A percentile compares a stretch with the other conserved stretches of the same genome.
Conservation (phyloP, 2,113 vertebrate species). For the Monopterus albus region DNA sequence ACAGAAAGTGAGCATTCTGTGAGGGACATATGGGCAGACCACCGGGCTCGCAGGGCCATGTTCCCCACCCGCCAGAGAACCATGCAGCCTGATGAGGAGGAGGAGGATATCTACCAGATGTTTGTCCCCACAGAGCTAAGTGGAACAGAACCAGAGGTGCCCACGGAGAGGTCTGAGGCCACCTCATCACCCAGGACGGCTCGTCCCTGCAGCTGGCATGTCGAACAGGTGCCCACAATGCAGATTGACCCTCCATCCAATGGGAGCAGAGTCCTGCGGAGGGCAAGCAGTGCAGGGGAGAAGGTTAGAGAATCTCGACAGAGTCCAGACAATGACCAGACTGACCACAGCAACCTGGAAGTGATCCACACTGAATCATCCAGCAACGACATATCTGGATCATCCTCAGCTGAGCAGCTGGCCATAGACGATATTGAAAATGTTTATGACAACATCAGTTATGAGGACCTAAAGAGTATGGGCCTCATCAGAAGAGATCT, state of each 20-base stretch:
- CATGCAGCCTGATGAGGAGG: conserved; percentile 88
- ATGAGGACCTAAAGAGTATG: conserved; percentile 95
- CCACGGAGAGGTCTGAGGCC: conserved; percentile 55
- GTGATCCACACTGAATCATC: conserved; percentile 81
- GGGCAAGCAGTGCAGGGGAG: conserved; percentile 94
- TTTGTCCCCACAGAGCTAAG: conserved; percentile 87
- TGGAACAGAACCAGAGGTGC: conserved; percentile 79
- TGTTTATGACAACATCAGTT: conserved; percentile 97
- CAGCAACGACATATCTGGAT: conserved; percentile 81
- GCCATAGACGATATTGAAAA: conserved; percentile 93
- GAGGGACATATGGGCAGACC: conserved; percentile 93
- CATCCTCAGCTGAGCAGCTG: conserved; percentile 89
- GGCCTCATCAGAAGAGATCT: conserved; percentile 86
- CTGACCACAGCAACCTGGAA: conserved; percentile 57
- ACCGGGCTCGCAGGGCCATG: conserved; percentile 90
- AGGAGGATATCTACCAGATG: conserved; percentile 96
- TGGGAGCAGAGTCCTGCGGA: conserved; percentile 83
- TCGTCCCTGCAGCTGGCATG: conserved; percentile 94
- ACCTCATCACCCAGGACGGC: conserved; percentile 69
- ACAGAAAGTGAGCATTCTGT: conserved; percentile 79
- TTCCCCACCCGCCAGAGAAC: conserved; percentile 89
- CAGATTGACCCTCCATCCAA: conserved; percentile 77
- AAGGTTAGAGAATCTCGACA: conserved; percentile 73
- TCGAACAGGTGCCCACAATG: conserved; percentile 81
- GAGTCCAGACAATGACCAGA: conserved; percentile 57